Percentiles rank a stretch among this genome's conserved stretches.
Conservation (phyloP, 2,113 vertebrate species). For the Ranitomeya variabilis region DNA sequence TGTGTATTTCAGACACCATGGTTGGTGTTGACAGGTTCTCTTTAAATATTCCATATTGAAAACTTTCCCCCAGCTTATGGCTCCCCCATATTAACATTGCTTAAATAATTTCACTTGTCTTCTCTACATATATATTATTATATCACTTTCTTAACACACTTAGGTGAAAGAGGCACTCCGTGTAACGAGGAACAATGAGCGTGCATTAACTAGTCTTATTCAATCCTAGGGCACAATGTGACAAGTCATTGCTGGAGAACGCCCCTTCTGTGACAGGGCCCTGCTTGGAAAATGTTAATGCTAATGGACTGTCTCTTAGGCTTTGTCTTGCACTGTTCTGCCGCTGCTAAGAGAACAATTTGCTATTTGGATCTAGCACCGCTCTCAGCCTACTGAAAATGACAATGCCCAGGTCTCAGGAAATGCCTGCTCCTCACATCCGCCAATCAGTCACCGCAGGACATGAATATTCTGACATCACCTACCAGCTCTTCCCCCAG, state of each 20-base stretch:
- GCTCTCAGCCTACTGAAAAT: conserved; percentile 45
- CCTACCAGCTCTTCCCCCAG: not conserved
- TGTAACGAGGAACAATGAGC: not conserved
- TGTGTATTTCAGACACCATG: no score
- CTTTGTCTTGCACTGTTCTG: conserved; percentile 44
- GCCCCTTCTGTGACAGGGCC: conserved; percentile 15
- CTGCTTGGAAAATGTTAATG: conserved; percentile 10
- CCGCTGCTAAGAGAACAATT: conserved; percentile 47
- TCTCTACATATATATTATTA: no score
- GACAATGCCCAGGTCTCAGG: conserved; percentile 35
- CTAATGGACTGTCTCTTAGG: conserved; percentile 47
- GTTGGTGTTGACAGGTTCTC: no score
- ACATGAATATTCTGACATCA: conserved; percentile 51
- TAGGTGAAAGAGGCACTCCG: not conserved
- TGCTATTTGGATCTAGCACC: conserved; percentile 48
- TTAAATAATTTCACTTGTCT: not conserved
- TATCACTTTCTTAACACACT: no score
- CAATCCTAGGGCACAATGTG: not conserved
- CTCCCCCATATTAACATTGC: no score
- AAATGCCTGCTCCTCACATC: conserved; percentile 34
- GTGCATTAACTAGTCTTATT: not conserved
- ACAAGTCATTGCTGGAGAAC: not conserved
- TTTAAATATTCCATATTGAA: no score
- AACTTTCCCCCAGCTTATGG: no score
- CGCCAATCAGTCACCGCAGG: conserved; percentile 48